Conservation (phyloP, 2,113 vertebrate species). For the Lepus americanus region DNA sequence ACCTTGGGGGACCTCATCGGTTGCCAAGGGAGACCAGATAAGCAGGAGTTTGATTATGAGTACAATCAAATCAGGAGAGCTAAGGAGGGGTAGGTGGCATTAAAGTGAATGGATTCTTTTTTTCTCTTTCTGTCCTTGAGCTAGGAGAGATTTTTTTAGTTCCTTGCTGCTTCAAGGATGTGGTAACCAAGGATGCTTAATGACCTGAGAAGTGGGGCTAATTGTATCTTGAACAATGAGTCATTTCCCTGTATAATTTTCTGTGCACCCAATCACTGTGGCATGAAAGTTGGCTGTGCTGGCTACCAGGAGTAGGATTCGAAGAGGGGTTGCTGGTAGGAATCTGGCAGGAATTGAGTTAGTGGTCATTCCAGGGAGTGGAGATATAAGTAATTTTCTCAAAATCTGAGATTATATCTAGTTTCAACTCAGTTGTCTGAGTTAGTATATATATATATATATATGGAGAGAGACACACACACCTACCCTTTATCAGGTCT, state of each 20-base stretch:
- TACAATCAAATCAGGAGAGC: background rate
- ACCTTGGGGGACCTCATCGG: background rate
- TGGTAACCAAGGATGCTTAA: slow-evolving; percentile 35
- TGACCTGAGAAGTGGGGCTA: background rate
- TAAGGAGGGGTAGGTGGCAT: background rate
- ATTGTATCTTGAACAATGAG: background rate
- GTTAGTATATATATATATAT: background rate
- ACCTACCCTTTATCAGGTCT: no score
- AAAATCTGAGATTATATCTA: background rate
- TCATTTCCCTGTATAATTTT: slow-evolving; percentile 42
- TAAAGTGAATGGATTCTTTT: background rate
- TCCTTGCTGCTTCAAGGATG: background rate
- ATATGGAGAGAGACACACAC: no score
- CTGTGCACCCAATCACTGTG: background rate
- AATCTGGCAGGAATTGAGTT: background rate
- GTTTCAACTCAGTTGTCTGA: background rate
- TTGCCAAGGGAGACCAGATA: slow-evolving; percentile 49
- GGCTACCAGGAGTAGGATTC: background rate
- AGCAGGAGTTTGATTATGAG: slow-evolving; percentile 26
- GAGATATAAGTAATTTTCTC: background rate
- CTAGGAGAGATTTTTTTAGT: background rate
- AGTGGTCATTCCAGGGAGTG: background rate
- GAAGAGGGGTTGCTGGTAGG: background rate
- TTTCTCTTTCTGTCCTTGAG: background rate
- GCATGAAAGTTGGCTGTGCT: background rate